A percentile compares a stretch with the other conserved stretches of the same genome.
Conservation (phyloP, 2,888 invertebrate genomes). For the Rhingia rostrata region DNA sequence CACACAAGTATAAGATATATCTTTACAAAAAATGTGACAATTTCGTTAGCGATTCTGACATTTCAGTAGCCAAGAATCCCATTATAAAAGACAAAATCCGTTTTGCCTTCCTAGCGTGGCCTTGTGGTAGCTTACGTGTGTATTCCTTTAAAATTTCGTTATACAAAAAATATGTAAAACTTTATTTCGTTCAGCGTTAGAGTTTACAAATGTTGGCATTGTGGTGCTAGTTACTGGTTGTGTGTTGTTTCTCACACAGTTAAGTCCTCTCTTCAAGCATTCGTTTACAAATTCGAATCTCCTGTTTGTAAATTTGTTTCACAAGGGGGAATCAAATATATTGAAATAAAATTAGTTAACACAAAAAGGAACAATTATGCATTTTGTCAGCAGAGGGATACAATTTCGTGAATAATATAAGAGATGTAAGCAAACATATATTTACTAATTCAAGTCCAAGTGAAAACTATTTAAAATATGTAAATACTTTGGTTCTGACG, state of each 20-base stretch:
- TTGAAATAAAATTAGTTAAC: background rate
- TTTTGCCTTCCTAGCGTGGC: constrained; percentile 56
- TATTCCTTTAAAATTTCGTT: constrained; percentile 33
- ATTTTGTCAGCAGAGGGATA: too few relatives aligned
- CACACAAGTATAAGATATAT: constrained; percentile 13
- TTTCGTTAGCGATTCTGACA: constrained; percentile 43
- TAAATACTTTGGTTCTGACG: too few relatives aligned
- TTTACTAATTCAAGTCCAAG: too few relatives aligned
- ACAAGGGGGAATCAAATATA: background rate
- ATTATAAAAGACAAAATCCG: constrained; percentile 58
- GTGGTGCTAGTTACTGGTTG: background rate
- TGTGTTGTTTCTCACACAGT: background rate
- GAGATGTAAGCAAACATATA: background rate
- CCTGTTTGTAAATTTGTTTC: background rate
- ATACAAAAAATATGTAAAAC: constrained; percentile 45
- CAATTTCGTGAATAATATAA: too few relatives aligned
- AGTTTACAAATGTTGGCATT: background rate
- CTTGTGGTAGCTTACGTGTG: constrained; percentile 35
- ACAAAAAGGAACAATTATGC: too few relatives aligned
- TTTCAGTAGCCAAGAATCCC: constrained; percentile 61
- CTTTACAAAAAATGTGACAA: constrained; percentile 50
- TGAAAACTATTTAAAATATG: too few relatives aligned
- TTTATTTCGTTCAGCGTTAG: constrained; percentile 39
- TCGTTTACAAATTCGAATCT: constrained; percentile 19
- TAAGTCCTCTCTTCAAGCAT: constrained; percentile 8